A percentile compares a stretch with the other conserved stretches of the same genome.
Evolutionary conservation across 30 jellyfish, hydroid and myxozoan genomes (phyloP).

Genomic region (Cassiopea andromeda): DNA sequence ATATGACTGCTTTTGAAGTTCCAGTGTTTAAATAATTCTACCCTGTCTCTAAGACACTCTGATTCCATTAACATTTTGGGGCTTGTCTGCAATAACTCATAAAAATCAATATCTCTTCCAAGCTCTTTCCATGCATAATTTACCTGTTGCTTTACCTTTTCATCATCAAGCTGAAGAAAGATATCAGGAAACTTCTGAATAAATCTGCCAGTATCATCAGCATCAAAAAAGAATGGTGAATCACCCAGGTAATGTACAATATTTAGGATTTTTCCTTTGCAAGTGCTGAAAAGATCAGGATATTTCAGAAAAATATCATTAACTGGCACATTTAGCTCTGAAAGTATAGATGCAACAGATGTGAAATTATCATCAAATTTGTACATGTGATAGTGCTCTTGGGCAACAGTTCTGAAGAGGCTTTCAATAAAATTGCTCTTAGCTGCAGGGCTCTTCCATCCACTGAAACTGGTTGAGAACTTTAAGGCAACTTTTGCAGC

Average conservation of each 20-base stretch:
- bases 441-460: conserved; percentile 46
- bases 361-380: conserved; percentile 50
- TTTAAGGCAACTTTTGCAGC: conserved; percentile 40
- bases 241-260: conserved; percentile 29
- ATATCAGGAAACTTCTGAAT: conserved; percentile 52
- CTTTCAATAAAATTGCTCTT: conserved; percentile 56
- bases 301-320: conserved; percentile 24
- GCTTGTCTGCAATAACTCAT: conserved; percentile 44
- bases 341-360: conserved; percentile 37
- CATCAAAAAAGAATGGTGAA: conserved; percentile 61
- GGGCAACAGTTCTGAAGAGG: conserved; percentile 28
- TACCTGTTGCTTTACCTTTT: conserved; percentile 23
- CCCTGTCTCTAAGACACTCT: conserved; percentile 27
- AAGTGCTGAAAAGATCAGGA: conserved; percentile 40
- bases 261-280: conserved; percentile 4
- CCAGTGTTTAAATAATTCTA: conserved; percentile 38
- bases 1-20: conserved; percentile 21
- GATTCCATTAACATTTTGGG: conserved; percentile 49
- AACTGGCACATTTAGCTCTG: conserved; percentile 35
- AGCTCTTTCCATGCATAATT: neutral
- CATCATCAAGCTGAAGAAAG: conserved; percentile 28
- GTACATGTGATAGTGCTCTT: conserved; percentile 28
- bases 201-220: conserved; percentile 34
- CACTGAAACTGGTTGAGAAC: conserved; percentile 35
- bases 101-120: conserved; percentile 46